A percentile compares a stretch with the other conserved stretches of the same genome.
Evolutionary conservation across 2,797 vertebrate species (phyloP).

Genomic region (Vultur gryphus): DNA sequence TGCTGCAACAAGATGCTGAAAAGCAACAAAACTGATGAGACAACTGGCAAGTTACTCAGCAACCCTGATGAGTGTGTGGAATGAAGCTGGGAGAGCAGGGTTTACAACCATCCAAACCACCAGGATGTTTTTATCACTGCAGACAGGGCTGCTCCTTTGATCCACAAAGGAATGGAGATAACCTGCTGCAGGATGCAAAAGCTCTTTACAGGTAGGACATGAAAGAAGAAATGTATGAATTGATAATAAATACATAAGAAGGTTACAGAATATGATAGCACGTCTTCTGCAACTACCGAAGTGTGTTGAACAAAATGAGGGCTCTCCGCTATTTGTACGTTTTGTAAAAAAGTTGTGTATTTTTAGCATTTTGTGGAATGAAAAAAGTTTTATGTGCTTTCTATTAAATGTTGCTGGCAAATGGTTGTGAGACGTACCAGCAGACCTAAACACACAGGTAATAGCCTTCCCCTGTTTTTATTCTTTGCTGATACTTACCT

Average conservation of each 20-base stretch:
- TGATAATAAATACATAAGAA: not conserved
- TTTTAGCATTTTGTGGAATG: not conserved
- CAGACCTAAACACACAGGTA: not conserved
- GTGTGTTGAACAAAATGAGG: not conserved
- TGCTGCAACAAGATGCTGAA: not conserved
- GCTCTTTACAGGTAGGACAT: not conserved
- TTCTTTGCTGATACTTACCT: not conserved
- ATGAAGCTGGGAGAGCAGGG: not conserved
- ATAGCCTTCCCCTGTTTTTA: not conserved
- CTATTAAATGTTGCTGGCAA: not conserved
- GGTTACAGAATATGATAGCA: not conserved
- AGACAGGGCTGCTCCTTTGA: not conserved
- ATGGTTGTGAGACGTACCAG: not conserved
- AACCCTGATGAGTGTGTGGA: not conserved
- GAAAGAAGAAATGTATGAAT: not conserved
- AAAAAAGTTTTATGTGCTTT: not conserved
- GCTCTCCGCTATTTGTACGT: not conserved
- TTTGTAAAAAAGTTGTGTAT: not conserved
- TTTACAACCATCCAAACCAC: not conserved
- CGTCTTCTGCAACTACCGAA: not conserved
- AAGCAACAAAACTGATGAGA: not conserved
- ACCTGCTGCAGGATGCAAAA: not conserved
- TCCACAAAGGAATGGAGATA: not conserved
- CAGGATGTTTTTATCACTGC: not conserved
- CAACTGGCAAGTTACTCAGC: not conserved